Percentiles rank a stretch among this genome's conserved stretches.
These are phyloP conservation scores for Parthenolecanium corni DNA, from an alignment of 2,888 invertebrate genomes.

Conservation along the genomic window DNA sequence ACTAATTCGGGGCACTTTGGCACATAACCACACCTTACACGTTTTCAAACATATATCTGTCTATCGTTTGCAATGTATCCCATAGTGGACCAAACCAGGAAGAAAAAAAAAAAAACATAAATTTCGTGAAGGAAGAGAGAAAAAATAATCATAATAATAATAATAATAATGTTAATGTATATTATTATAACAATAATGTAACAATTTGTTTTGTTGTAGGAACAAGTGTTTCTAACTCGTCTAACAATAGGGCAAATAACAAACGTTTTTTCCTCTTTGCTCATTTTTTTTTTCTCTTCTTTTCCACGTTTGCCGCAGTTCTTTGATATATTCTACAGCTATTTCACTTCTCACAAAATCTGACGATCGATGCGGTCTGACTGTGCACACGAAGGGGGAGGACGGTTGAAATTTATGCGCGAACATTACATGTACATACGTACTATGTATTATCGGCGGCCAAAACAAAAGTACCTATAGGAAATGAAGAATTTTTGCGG, in stretches of 20 bases:
- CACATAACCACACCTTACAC: too few relatives aligned
- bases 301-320: constrained; percentile 18
- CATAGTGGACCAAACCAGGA: too few relatives aligned
- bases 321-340: constrained; percentile 21
- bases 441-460: not conserved
- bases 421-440: constrained; percentile 4
- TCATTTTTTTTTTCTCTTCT: too few relatives aligned
- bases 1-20: too few relatives aligned
- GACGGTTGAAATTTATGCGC: constrained; percentile 19
- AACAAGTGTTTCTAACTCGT: constrained; percentile 28
- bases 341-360: constrained; percentile 6
- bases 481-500: too few relatives aligned
- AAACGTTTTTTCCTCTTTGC: constrained; percentile 5
- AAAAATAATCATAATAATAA: too few relatives aligned
- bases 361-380: too few relatives aligned
- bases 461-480: not conserved
- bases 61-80: too few relatives aligned
- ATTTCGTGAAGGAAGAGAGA: too few relatives aligned
- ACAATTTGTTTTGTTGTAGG: constrained; percentile 27
- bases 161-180: too few relatives aligned
- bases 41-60: too few relatives aligned
- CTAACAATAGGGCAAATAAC: constrained; percentile 27
- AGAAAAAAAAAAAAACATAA: too few relatives aligned
- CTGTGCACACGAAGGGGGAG: not conserved
- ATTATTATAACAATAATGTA: constrained; percentile 25